Evolutionary conservation across 2,797 vertebrate genomes (phyloP).

Genomic region (Lithobates sylvaticus): DNA sequence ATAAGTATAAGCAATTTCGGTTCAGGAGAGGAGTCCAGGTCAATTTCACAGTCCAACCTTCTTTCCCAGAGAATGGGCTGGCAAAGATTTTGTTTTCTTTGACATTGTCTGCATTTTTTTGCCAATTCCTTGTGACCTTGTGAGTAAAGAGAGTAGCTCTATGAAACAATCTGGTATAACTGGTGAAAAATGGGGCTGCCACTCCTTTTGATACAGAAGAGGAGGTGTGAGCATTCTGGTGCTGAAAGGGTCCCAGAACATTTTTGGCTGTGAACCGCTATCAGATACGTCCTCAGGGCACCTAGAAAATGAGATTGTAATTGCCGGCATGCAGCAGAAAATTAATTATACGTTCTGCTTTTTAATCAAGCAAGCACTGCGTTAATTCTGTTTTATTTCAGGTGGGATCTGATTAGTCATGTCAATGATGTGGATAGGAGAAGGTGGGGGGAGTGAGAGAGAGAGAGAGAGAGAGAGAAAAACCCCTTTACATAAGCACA

Average conservation of each 20-base stretch:
- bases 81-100: neutral
- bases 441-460: too few species aligned
- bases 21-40: too few species aligned
- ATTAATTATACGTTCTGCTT: constrained; percentile 61
- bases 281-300: constrained; percentile 44
- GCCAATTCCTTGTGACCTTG: neutral
- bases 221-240: neutral
- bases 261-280: constrained; percentile 19
- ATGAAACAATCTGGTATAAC: neutral
- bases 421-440: constrained; percentile 28
- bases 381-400: constrained; percentile 55
- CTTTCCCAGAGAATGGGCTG: neutral
- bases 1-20: too few species aligned
- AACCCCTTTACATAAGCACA: neutral
- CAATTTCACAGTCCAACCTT: neutral
- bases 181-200: neutral
- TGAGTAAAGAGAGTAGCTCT: neutral
- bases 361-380: constrained; percentile 57
- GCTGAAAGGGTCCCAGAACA: constrained; percentile 11
- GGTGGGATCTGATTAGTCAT: constrained; percentile 60
- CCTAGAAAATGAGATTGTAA: constrained; percentile 56
- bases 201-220: neutral
- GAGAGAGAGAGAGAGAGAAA: neutral
- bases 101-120: neutral
- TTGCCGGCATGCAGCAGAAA: constrained; percentile 53